Evolutionary conservation across 2,797 vertebrate species (phyloP).

Genomic region (Gypaetus barbatus): DNA sequence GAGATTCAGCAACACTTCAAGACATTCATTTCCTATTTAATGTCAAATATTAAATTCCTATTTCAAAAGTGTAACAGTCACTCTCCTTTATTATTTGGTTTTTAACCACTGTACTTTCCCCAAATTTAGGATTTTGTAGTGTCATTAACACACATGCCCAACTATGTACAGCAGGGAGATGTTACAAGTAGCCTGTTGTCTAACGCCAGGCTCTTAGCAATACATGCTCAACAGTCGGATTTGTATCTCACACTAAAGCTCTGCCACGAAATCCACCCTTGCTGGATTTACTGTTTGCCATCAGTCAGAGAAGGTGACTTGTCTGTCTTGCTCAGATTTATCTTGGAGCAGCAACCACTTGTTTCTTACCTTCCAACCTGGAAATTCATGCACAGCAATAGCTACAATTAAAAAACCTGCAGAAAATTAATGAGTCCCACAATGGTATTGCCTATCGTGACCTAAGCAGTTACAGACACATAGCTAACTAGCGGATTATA

Average conservation of each 20-base stretch:
- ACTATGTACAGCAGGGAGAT: background rate
- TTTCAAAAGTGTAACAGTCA: background rate
- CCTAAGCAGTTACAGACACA: background rate
- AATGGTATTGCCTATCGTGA: background rate
- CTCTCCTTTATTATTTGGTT: background rate
- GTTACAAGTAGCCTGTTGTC: background rate
- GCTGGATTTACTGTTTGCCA: background rate
- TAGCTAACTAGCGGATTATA: background rate
- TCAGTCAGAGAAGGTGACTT: background rate
- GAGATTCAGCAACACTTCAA: background rate
- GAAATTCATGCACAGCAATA: background rate
- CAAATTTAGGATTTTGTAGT: fast-evolving
- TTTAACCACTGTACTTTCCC: background rate
- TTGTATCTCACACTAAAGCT: background rate
- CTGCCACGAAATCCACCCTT: background rate
- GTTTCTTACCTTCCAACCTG: background rate
- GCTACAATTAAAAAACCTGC: background rate
- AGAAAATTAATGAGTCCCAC: background rate
- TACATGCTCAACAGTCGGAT: background rate
- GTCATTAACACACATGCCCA: background rate
- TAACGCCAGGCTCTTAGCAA: background rate
- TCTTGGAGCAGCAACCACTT: background rate
- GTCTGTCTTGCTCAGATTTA: background rate
- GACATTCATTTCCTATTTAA: fast-evolving
- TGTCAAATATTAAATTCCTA: background rate